Evolutionary conservation across 2,888 invertebrate species (phyloP).

Genomic region (Lordiphosa fenestrarum): DNA sequence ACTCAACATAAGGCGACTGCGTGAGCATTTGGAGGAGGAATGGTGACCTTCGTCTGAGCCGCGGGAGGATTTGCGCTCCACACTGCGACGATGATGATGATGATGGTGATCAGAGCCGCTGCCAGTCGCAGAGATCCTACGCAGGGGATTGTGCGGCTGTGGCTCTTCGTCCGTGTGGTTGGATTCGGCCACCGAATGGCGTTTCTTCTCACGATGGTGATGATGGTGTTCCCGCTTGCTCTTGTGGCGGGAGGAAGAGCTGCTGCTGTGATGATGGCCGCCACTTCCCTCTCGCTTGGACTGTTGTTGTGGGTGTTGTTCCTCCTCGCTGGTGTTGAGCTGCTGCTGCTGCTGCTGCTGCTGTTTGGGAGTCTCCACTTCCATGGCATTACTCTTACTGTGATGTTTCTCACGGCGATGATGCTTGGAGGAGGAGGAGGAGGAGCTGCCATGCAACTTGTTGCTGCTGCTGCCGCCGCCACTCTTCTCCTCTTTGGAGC

Average conservation of each 20-base stretch:
- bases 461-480: slow-evolving; percentile 40
- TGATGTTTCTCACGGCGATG: slow-evolving; percentile 70
- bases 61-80: slow-evolving; percentile 67
- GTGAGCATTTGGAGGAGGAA: slow-evolving; percentile 62
- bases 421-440: slow-evolving; percentile 58
- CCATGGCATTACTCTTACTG: slow-evolving; percentile 73
- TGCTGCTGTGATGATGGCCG: slow-evolving; percentile 56
- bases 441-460: slow-evolving; percentile 43
- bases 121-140: slow-evolving; percentile 65
- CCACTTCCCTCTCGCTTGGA: slow-evolving; percentile 50
- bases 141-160: slow-evolving; percentile 49
- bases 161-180: slow-evolving; percentile 72
- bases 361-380: slow-evolving; percentile 12
- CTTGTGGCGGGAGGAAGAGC: slow-evolving; percentile 74
- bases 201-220: slow-evolving; percentile 79
- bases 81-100: slow-evolving; percentile 51
- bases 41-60: slow-evolving; percentile 68
- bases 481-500: slow-evolving; percentile 33
- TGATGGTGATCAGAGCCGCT: slow-evolving; percentile 56
- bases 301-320: slow-evolving; percentile 31
- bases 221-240: slow-evolving; percentile 76
- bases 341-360: slow-evolving; percentile 10
- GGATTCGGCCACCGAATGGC: slow-evolving; percentile 70
- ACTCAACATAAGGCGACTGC: slow-evolving; percentile 81
- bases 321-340: slow-evolving; percentile 64